Percentiles rank a stretch among this genome's conserved stretches.
Conservation (phyloP, 2,797 vertebrate genomes). For the Lacerta agilis region DNA sequence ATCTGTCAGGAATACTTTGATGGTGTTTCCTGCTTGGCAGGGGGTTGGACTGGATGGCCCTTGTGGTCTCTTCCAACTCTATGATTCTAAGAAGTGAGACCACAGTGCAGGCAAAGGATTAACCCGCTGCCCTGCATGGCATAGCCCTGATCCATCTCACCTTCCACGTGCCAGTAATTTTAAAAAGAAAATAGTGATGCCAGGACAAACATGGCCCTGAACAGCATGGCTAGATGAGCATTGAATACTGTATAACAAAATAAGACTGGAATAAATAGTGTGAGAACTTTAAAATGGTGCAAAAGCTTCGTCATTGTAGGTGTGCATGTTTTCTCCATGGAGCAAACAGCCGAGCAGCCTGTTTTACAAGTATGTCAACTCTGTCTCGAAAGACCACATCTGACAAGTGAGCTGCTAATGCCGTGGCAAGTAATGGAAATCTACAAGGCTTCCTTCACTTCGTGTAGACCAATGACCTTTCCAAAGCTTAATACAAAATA, state of each 20-base stretch:
- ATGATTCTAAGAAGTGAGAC: no score
- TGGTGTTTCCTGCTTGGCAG: no score
- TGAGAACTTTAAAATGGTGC: conserved; percentile 17
- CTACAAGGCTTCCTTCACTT: conserved; percentile 34
- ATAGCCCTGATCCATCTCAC: no score
- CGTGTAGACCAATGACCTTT: conserved; percentile 73
- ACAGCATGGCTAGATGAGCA: neutral
- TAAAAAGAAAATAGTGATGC: no score
- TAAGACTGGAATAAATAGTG: conserved; percentile 24
- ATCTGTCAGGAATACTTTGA: no score
- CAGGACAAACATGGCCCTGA: no score
- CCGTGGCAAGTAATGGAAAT: conserved; percentile 61
- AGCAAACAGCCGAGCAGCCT: conserved; percentile 6
- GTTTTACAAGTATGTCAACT: conserved; percentile 63
- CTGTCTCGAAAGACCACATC: conserved; percentile 72
- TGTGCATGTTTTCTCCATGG: neutral
- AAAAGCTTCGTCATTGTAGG: conserved; percentile 1
- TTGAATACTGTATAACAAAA: conserved; percentile 36
- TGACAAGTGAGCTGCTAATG: conserved; percentile 60
- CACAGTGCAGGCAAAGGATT: no score
- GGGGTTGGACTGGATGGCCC: no score
- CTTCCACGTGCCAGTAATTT: no score
- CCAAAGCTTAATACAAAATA: conserved; percentile 53
- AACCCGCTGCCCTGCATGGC: rapidly evolving
- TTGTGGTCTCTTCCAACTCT: no score